Conservation (phyloP, 1,140 invertebrate species). For the Temnothorax longispinosus region DNA sequence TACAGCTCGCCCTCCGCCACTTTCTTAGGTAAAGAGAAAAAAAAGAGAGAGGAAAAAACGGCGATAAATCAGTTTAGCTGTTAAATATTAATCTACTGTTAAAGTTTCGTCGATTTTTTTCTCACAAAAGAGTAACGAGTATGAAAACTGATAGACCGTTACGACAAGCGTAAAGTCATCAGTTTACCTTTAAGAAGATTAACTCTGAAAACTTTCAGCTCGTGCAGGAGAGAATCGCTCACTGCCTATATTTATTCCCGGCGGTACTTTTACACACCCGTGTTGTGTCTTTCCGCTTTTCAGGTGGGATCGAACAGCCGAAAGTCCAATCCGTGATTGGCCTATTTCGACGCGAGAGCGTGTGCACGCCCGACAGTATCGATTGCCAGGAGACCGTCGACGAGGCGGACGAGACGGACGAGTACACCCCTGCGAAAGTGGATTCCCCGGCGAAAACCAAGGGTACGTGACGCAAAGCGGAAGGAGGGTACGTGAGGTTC, state of each 20-base stretch:
- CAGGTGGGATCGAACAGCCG: slow-evolving; percentile 85
- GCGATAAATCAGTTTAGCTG: not conserved
- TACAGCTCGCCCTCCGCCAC: slow-evolving; percentile 96
- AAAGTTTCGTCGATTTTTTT: slow-evolving; percentile 19
- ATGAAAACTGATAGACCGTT: not conserved
- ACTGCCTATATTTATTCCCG: not conserved
- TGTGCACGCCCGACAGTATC: slow-evolving; percentile 76
- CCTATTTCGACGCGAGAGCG: slow-evolving; percentile 84
- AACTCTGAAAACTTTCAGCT: not conserved
- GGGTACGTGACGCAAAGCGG: slow-evolving; percentile 72
- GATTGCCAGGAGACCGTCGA: slow-evolving; percentile 79
- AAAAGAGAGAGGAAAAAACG: not conserved
- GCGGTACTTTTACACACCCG: not conserved
- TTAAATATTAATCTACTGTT: not conserved
- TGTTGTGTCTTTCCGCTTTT: slow-evolving; percentile 57
- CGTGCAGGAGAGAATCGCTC: not conserved
- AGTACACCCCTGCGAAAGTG: slow-evolving; percentile 75
- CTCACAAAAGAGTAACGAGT: slow-evolving; percentile 36
- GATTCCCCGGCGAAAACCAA: slow-evolving; percentile 78
- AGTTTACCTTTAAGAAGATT: not conserved
- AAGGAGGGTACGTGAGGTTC: slow-evolving; percentile 53
- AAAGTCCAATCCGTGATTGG: slow-evolving; percentile 86
- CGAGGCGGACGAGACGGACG: slow-evolving; percentile 80
- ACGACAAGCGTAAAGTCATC: not conserved
- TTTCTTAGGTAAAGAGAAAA: slow-evolving; percentile 90